These are phyloP conservation scores for Drosophila quinaria DNA, from an alignment of 2,888 invertebrate genomes.

Conservation along the genomic window DNA sequence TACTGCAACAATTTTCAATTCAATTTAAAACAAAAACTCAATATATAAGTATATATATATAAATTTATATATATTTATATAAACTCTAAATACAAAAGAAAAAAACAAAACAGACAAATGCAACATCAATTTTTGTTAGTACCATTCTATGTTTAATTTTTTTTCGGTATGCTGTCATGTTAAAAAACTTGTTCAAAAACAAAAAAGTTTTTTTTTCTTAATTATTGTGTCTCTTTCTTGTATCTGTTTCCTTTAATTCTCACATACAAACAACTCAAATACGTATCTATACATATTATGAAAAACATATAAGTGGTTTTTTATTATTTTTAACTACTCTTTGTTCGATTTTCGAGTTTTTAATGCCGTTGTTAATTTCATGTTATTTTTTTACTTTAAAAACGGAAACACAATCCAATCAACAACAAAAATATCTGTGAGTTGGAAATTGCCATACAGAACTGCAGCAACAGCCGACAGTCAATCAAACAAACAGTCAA, in stretches of 20 bases:
- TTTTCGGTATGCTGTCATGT: constrained; percentile 56
- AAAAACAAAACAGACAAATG: constrained; percentile 58
- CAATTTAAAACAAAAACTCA: constrained; percentile 65
- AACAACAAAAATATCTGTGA: constrained; percentile 41
- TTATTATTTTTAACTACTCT: constrained; percentile 51
- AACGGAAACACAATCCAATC: constrained; percentile 59
- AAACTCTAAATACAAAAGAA: constrained; percentile 70
- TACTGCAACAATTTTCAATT: constrained; percentile 88
- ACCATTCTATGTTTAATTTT: constrained; percentile 61
- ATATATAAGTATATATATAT: constrained; percentile 44
- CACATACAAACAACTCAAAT: constrained; percentile 51
- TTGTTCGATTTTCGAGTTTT: constrained; percentile 52
- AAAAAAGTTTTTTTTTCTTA: constrained; percentile 36
- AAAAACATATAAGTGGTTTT: constrained; percentile 51
- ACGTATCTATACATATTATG: constrained; percentile 48
- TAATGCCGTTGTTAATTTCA: constrained; percentile 57
- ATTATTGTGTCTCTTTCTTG: constrained; percentile 65
- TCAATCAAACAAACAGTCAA: constrained; percentile 31
- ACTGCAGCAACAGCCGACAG: constrained; percentile 40
- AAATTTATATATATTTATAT: constrained; percentile 34
- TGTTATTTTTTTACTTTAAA: constrained; percentile 35
- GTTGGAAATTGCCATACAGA: constrained; percentile 45
- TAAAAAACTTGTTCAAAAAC: constrained; percentile 21
- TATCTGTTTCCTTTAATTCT: constrained; percentile 66
- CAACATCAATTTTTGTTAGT: constrained; percentile 50